A percentile compares a stretch with the other conserved stretches of the same genome.
Evolutionary conservation across 1,140 invertebrate species (phyloP).

Genomic region (Samia ricini): DNA sequence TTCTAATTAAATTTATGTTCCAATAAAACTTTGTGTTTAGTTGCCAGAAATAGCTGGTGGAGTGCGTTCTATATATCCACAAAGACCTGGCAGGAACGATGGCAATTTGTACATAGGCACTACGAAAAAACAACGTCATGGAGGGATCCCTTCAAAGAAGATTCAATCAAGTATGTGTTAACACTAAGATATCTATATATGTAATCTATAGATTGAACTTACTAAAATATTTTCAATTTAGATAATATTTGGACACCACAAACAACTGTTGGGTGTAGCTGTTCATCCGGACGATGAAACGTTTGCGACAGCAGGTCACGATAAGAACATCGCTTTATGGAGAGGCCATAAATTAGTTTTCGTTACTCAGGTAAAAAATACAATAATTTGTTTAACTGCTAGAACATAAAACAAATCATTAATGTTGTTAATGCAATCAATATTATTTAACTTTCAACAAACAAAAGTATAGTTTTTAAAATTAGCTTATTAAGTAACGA

Average conservation of each 20-base stretch:
- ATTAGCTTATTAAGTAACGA: too few species aligned
- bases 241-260: conserved; percentile 94
- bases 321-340: conserved; percentile 95
- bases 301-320: conserved; percentile 95
- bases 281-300: conserved; percentile 94
- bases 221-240: conserved; percentile 38
- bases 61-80: conserved; percentile 91
- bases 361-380: conserved; percentile 86
- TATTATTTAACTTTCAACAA: too few species aligned
- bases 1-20: neutral
- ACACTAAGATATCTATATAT: too few species aligned
- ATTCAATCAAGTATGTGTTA: conserved; percentile 86
- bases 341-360: conserved; percentile 91
- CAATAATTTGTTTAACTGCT: neutral
- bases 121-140: conserved; percentile 93
- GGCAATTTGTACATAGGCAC: conserved; percentile 96
- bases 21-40: conserved; percentile 64
- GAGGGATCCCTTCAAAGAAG: conserved; percentile 94
- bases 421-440: too few species aligned
- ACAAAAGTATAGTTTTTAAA: too few species aligned
- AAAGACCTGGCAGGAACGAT: conserved; percentile 89
- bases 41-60: conserved; percentile 90
- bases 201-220: neutral
- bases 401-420: too few species aligned
- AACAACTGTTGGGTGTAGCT: conserved; percentile 93